phyloP scores from a whole-genome alignment of 2,888 invertebrate genomes.

The Macrosoma leucophasiata region DNA sequence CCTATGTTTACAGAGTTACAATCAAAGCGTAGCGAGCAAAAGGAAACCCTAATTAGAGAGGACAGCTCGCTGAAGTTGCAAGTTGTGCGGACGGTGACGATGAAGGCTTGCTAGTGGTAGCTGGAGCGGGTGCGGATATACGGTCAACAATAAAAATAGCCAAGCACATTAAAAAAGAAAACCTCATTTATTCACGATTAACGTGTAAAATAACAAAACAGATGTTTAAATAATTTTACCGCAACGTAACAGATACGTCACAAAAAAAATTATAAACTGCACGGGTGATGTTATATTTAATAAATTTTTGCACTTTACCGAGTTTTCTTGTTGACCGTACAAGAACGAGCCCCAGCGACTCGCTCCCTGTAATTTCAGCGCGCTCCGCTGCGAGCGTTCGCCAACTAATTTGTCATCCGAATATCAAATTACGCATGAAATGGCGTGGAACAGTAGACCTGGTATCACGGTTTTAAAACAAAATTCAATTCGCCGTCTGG shows the following conservation, averaged over 20 bases:
- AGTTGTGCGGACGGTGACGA: slow-evolving; percentile 17
- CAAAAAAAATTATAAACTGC: too few species aligned
- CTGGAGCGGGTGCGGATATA: slow-evolving; percentile 24
- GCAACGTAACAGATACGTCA: too few species aligned
- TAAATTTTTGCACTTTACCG: too few species aligned
- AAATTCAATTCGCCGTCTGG: slow-evolving; percentile 57
- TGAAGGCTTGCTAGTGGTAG: slow-evolving; percentile 19
- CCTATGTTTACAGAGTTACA: slow-evolving; percentile 44
- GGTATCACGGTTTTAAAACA: slow-evolving; percentile 60
- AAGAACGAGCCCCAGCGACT: slow-evolving; percentile 15
- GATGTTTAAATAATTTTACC: too few species aligned
- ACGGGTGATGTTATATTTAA: too few species aligned
- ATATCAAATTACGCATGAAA: slow-evolving; percentile 73
- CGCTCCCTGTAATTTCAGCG: slow-evolving; percentile 63
- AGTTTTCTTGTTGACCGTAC: too few species aligned
- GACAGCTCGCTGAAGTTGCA: slow-evolving; percentile 38
- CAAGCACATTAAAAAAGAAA: too few species aligned
- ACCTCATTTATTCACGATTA: too few species aligned
- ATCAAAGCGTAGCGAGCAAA: slow-evolving; percentile 47
- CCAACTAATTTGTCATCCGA: slow-evolving; percentile 71
- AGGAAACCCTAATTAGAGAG: slow-evolving; percentile 58
- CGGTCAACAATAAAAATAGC: too few species aligned
- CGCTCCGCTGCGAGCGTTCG: slow-evolving; percentile 44
- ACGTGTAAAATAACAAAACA: too few species aligned
- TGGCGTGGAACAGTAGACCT: slow-evolving; percentile 63